Percentiles rank a stretch among this genome's conserved stretches.
Conservation (phyloP, 2,888 invertebrate species). For the Cantharis nigra region DNA sequence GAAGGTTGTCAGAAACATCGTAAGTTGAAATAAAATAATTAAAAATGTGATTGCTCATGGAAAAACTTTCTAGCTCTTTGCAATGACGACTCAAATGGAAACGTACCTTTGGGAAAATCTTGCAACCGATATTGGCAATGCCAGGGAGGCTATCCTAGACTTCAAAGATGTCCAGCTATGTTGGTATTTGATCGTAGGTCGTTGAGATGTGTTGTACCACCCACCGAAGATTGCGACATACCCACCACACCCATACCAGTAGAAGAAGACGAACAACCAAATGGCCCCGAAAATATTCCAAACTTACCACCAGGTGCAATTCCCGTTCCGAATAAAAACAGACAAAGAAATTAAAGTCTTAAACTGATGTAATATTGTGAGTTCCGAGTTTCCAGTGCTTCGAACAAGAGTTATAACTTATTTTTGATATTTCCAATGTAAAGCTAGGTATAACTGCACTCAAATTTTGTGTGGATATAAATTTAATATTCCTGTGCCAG, state of each 20-base stretch:
- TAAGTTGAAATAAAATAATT: slow-evolving; percentile 63
- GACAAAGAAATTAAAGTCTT: slow-evolving; percentile 24
- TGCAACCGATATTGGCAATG: slow-evolving; percentile 95
- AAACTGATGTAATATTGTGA: slow-evolving; percentile 5
- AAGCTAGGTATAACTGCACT: slow-evolving; percentile 11
- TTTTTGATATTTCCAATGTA: slow-evolving; percentile 4
- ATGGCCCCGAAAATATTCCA: slow-evolving; percentile 51
- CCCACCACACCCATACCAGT: slow-evolving; percentile 75
- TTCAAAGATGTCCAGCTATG: slow-evolving; percentile 90
- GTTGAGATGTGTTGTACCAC: slow-evolving; percentile 83
- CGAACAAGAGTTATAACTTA: not conserved
- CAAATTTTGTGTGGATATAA: not conserved
- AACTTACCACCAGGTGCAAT: slow-evolving; percentile 55
- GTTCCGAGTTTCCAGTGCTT: not conserved
- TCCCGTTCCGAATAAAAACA: slow-evolving; percentile 49
- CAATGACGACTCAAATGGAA: slow-evolving; percentile 89
- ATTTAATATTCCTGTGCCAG: slow-evolving; percentile 21
- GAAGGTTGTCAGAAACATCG: slow-evolving; percentile 94
- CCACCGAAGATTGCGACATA: slow-evolving; percentile 86
- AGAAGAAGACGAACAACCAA: slow-evolving; percentile 57
- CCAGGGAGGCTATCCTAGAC: slow-evolving; percentile 89
- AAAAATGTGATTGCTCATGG: not conserved
- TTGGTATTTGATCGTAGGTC: slow-evolving; percentile 83
- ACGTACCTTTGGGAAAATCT: slow-evolving; percentile 88
- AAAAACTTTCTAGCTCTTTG: slow-evolving; percentile 71